Conservation (phyloP, 2,888 invertebrate genomes). For the Metacarcinus magister region DNA sequence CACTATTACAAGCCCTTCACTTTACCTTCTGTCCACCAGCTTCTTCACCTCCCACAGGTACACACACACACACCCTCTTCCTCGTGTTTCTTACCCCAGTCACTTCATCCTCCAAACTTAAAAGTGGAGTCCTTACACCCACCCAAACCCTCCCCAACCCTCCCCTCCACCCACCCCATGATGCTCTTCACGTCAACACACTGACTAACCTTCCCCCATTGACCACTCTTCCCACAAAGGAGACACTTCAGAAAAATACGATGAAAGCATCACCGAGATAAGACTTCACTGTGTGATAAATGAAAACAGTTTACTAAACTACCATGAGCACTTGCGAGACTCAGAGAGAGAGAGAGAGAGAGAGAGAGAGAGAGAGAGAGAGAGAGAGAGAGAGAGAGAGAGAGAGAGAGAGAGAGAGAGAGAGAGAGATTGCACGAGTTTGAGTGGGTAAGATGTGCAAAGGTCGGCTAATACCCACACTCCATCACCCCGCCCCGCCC, state of each 20-base stretch:
- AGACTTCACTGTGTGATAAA: too few species aligned
- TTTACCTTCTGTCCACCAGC: too few species aligned
- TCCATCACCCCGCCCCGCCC: not conserved
- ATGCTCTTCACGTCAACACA: not conserved
- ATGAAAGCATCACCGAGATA: too few species aligned
- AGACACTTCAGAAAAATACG: too few species aligned
- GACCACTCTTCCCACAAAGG: too few species aligned
- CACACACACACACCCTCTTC: too few species aligned
- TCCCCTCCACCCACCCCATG: not conserved
- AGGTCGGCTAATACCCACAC: not conserved
- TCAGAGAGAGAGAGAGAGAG: constrained; percentile 42
- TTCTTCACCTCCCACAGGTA: too few species aligned
- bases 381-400: constrained; percentile 7
- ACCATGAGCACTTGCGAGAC: not conserved
- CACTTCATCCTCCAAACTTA: too few species aligned
- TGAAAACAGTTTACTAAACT: not conserved
- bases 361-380: not conserved
- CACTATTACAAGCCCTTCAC: too few species aligned
- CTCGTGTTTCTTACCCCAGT: too few species aligned
- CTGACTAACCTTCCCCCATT: too few species aligned
- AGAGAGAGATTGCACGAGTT: not conserved
- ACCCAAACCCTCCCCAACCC: not conserved
- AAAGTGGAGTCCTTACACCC: too few species aligned
- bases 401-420: not conserved
- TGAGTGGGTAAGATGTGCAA: not conserved